A percentile compares a stretch with the other conserved stretches of the same genome.
These are phyloP conservation scores for Jacana jacana DNA, from an alignment of 2,113 vertebrate genomes.

Conservation along the genomic window DNA sequence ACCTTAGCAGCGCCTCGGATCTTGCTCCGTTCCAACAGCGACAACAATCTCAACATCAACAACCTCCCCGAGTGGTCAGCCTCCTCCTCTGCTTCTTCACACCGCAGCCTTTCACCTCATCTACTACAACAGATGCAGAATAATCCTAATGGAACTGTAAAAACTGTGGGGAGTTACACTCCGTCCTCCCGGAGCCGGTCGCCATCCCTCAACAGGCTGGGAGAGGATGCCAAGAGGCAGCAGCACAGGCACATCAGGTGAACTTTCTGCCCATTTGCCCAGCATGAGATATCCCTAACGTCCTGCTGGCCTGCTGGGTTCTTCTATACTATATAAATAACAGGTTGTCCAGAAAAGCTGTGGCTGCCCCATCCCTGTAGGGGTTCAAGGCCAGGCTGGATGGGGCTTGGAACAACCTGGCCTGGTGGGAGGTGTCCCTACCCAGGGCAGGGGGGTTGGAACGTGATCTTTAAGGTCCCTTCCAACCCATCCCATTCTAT, in stretches of 20 bases:
- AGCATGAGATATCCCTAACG: not conserved
- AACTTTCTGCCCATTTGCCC: not conserved
- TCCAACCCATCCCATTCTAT: too few species aligned
- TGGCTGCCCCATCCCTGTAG: too few species aligned
- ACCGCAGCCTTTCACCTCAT: constrained; percentile 94
- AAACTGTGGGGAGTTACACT: constrained; percentile 82
- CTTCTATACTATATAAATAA: not conserved
- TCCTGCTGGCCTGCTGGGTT: not conserved
- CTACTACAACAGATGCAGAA: constrained; percentile 88
- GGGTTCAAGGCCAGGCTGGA: too few species aligned
- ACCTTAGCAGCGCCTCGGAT: constrained; percentile 87
- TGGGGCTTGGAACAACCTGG: too few species aligned
- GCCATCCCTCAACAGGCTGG: constrained; percentile 89
- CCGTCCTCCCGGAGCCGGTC: constrained; percentile 86
- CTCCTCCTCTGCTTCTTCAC: constrained; percentile 77
- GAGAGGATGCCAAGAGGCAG: constrained; percentile 83
- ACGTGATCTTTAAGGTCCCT: too few species aligned
- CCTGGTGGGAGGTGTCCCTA: too few species aligned
- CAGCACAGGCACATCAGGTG: constrained; percentile 85
- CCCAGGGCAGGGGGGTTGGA: too few species aligned
- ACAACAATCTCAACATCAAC: constrained; percentile 87
- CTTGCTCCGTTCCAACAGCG: constrained; percentile 94
- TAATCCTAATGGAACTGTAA: constrained; percentile 88
- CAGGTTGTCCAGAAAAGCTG: too few species aligned
- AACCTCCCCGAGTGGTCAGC: constrained; percentile 79